These are phyloP conservation scores for Drosophila acutilabella DNA, from an alignment of 2,888 invertebrate species.

Conservation along the genomic window DNA sequence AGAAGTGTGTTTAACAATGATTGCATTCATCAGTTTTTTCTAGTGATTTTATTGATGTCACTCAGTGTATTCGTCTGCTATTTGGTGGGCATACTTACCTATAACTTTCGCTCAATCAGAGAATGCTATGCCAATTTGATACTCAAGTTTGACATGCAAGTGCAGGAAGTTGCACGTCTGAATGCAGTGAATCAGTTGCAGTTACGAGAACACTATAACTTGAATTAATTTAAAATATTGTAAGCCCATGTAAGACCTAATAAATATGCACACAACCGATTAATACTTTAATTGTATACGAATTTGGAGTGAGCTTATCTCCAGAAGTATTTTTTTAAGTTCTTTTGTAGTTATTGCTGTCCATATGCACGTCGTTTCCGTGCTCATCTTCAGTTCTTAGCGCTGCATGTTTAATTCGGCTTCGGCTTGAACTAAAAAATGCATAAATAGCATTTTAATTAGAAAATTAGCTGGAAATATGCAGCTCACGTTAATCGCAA, in stretches of 20 bases:
- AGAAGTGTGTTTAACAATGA: not conserved
- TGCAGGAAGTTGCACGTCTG: no score
- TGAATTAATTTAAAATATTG: no score
- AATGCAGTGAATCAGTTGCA: no score
- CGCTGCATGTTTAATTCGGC: constrained; percentile 64
- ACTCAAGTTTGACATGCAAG: not conserved
- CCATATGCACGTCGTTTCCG: constrained; percentile 1
- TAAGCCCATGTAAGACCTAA: no score
- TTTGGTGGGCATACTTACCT: not conserved
- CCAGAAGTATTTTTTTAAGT: constrained; percentile 2
- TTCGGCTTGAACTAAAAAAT: constrained; percentile 75
- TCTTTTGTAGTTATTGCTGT: constrained; percentile 10
- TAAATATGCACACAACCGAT: no score
- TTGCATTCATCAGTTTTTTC: not conserved
- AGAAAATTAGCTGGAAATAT: constrained; percentile 85
- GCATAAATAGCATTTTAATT: constrained; percentile 85
- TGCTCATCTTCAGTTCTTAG: constrained; percentile 16
- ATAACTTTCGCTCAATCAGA: not conserved
- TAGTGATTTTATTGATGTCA: not conserved
- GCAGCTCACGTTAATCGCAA: constrained; percentile 85
- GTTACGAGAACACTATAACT: no score
- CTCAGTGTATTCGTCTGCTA: not conserved
- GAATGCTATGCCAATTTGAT: not conserved
- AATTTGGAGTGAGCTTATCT: no score
- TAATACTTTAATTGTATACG: no score